These are phyloP conservation scores for Selene dorsalis DNA, from an alignment of 2,797 vertebrate genomes.

Conservation along the genomic window DNA sequence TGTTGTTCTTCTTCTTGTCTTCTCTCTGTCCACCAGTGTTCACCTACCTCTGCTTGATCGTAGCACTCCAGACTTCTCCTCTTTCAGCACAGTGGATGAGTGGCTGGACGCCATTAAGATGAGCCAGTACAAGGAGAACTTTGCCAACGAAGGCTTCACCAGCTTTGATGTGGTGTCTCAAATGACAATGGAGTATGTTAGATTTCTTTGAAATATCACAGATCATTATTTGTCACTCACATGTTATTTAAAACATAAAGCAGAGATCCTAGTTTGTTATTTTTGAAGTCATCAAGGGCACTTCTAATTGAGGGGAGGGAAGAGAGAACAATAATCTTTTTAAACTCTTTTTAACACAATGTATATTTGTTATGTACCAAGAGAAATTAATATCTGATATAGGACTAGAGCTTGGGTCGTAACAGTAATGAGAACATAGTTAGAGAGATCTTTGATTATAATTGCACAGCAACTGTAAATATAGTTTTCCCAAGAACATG, in stretches of 20 bases:
- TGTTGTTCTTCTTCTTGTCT: conserved; percentile 11
- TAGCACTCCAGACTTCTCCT: conserved; percentile 95
- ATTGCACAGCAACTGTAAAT: neutral
- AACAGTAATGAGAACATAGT: neutral
- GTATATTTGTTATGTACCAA: too few species aligned
- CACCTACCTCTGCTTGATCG: conserved; percentile 95
- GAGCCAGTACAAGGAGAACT: conserved; percentile 98
- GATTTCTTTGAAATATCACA: neutral
- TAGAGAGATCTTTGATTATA: neutral
- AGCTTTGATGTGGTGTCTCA: conserved; percentile 94
- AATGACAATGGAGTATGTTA: conserved; percentile 96
- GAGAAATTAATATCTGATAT: too few species aligned
- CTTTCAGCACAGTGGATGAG: conserved; percentile 94
- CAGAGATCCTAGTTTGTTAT: too few species aligned
- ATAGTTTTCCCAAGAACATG: neutral
- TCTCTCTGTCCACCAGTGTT: conserved; percentile 81
- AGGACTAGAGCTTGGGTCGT: too few species aligned
- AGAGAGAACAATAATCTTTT: too few species aligned
- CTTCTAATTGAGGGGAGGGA: neutral
- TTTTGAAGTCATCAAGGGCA: neutral
- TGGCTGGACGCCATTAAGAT: conserved; percentile 99
- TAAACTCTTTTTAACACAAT: too few species aligned
- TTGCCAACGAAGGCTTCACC: conserved; percentile 89
- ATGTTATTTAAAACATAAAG: neutral
- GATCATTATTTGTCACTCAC: neutral